Percentiles rank a stretch among this genome's conserved stretches.
Conservation (phyloP, 2,888 invertebrate species). For the Cerastis leucographa region DNA sequence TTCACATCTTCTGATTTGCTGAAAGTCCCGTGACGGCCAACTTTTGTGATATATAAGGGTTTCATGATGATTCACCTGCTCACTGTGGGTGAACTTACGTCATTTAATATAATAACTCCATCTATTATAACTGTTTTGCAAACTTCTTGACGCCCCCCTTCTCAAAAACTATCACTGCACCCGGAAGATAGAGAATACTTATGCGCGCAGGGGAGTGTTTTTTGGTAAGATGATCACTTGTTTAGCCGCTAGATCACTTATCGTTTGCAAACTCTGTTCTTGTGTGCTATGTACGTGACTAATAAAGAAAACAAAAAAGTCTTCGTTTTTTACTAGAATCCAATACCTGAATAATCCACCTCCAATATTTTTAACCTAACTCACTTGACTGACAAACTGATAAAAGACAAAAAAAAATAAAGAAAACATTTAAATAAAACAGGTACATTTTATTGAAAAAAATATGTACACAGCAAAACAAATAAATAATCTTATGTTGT, state of each 20-base stretch:
- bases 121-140: too few relatives aligned
- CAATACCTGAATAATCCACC: neutral
- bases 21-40: too few relatives aligned
- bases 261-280: neutral
- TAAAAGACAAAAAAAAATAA: slow-evolving; percentile 29
- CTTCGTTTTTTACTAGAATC: neutral
- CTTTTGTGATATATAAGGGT: too few relatives aligned
- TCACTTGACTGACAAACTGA: neutral
- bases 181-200: too few relatives aligned
- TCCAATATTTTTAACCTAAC: neutral
- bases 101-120: too few relatives aligned
- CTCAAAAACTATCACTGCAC: too few relatives aligned
- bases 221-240: too few relatives aligned
- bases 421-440: slow-evolving; percentile 83
- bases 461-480: slow-evolving; percentile 91
- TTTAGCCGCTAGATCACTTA: neutral
- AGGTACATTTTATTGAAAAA: slow-evolving; percentile 91
- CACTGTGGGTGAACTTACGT: too few relatives aligned
- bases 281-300: neutral
- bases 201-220: too few relatives aligned
- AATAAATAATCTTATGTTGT: slow-evolving; percentile 91
- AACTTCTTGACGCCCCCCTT: too few relatives aligned
- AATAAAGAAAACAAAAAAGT: neutral
- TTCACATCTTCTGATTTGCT: too few relatives aligned
- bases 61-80: too few relatives aligned